Base-by-base conservation (phyloP, 2,113 vertebrate genomes). In the Diglossa brunneiventris region DNA sequence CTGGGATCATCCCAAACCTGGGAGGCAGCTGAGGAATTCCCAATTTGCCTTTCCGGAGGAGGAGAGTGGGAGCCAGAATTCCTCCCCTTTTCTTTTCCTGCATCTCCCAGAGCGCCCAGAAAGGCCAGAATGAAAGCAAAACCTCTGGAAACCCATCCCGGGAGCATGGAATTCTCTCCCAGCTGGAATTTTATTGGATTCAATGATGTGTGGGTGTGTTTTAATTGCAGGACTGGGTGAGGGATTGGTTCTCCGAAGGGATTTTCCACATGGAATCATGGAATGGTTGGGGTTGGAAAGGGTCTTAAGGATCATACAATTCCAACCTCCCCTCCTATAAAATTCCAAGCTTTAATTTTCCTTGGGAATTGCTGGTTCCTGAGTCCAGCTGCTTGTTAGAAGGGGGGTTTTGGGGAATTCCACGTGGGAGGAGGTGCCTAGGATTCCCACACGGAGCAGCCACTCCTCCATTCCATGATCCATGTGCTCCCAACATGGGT, bases 401-500 rank as follows among this genome's bases (percentile, higher is more conserved):
- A 0, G 1, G 50, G 50, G 13, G 42, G 5, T 19, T 55, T 37
- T 35, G 0, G 10, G 37, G 44, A 87, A 50, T 35, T 80, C 39
- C 30, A 0, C 35, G 47, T 21, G 2, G 4, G 52, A 58, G 14
- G 23, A 52, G 46, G 17, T 13, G 12, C 28, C 64, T 26, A 41
- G 70, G 5, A n/a, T 76, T 49, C 49, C 46, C 68, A 14, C 11
- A 8, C 0, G 6, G 61, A 66, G 46, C 52, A 66, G 62, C 62
- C 44, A 10, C 9, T 46, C 59, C 63, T 35, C 61, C 53, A 70
- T 58, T 42, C 82, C 83, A 28, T 0, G 33, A 44, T 15, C 56
- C 52, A 16, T 0, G 0, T 1, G n/a, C 61, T 67, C 11, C 4
- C 35, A 31, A 41, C 0, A 6, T 2, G 2, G 41, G 33, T 83